Evolutionary conservation across 2,113 vertebrate genomes (phyloP).

Genomic region (Amphiprion ocellaris): DNA sequence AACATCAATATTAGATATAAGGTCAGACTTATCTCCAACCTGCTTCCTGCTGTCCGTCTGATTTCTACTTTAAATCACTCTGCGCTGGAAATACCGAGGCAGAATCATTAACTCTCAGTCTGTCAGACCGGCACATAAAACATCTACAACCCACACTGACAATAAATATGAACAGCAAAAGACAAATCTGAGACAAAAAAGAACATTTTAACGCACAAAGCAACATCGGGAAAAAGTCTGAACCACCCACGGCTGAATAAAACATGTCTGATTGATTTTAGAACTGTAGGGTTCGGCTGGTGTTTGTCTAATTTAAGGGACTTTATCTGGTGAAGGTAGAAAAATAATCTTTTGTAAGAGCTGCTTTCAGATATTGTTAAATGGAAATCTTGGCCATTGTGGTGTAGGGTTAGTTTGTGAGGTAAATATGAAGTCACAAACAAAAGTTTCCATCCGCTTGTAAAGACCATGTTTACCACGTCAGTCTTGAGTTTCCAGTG

Average conservation of each 20-base stretch:
- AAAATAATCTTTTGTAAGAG: neutral
- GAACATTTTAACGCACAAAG: neutral
- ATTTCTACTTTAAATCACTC: conserved; percentile 13
- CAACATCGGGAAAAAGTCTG: neutral
- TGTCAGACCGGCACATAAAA: neutral
- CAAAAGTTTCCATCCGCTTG: too few species aligned
- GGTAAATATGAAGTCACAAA: neutral
- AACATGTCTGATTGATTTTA: neutral
- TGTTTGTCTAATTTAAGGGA: neutral
- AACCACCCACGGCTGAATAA: neutral
- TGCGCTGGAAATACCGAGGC: neutral
- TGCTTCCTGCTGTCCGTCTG: neutral
- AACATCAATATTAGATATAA: conserved; percentile 6
- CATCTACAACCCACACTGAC: neutral
- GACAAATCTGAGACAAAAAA: neutral
- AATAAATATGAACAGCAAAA: neutral
- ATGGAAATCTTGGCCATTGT: neutral
- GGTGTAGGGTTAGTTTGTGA: neutral
- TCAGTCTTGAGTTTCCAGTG: too few species aligned
- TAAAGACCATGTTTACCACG: too few species aligned
- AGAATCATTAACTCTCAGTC: neutral
- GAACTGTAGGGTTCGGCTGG: neutral
- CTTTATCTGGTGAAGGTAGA: too few species aligned
- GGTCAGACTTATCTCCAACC: neutral
- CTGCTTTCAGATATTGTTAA: neutral